Conservation (phyloP, 1,140 invertebrate species). For the Octopus sinensis region DNA sequence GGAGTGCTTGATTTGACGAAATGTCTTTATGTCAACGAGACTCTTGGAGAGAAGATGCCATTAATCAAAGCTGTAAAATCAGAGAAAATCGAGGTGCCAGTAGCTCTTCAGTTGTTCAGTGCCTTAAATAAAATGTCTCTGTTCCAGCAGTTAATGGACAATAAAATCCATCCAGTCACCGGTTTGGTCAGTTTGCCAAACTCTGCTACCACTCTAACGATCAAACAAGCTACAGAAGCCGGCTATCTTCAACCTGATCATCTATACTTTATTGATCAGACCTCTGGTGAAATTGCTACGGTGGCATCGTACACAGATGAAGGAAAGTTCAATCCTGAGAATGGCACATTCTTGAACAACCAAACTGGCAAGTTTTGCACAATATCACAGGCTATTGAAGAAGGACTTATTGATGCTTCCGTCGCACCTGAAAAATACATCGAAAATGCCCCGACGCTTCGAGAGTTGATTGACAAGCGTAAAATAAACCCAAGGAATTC, state of each 20-base stretch:
- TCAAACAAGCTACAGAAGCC: slow-evolving; percentile 60
- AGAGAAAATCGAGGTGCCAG: slow-evolving; percentile 48
- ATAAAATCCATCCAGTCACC: slow-evolving; percentile 61
- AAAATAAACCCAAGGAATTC: slow-evolving; percentile 47
- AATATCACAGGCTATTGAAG: slow-evolving; percentile 74
- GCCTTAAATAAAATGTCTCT: slow-evolving; percentile 65
- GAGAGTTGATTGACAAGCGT: slow-evolving; percentile 45
- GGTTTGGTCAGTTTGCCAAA: slow-evolving; percentile 37
- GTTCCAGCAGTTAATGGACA: slow-evolving; percentile 71
- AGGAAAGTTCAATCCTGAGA: slow-evolving; percentile 66
- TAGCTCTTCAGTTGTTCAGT: slow-evolving; percentile 62
- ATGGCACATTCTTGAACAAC: slow-evolving; percentile 71
- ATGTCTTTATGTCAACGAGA: slow-evolving; percentile 34
- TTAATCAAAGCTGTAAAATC: slow-evolving; percentile 40
- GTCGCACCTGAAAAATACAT: slow-evolving; percentile 41
- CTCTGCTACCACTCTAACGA: slow-evolving; percentile 35
- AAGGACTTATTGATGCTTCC: slow-evolving; percentile 66
- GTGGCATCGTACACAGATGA: slow-evolving; percentile 39
- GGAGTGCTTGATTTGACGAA: slow-evolving; percentile 43
- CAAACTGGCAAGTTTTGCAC: slow-evolving; percentile 69
- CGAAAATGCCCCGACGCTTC: slow-evolving; percentile 39
- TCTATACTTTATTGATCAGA: slow-evolving; percentile 46
- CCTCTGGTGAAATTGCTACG: slow-evolving; percentile 37
- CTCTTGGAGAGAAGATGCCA: slow-evolving; percentile 30
- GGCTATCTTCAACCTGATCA: slow-evolving; percentile 43